phyloP scores from a whole-genome alignment of 2,888 invertebrate species.

The Octodonta nipae region DNA sequence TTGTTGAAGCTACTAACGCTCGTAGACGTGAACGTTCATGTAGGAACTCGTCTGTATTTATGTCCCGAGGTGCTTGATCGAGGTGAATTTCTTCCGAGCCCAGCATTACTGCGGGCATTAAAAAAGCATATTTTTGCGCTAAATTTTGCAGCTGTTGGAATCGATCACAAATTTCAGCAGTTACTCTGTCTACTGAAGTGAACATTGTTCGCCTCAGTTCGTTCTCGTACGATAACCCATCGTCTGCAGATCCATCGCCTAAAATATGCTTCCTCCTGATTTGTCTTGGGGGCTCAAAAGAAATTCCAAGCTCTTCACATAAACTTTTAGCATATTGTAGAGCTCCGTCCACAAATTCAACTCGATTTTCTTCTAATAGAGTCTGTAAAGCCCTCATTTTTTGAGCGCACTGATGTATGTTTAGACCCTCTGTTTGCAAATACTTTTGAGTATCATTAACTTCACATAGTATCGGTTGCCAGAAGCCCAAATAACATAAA shows the following conservation, averaged over 20 bases:
- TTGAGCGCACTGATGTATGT: constrained; percentile 8
- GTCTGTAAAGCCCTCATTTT: constrained; percentile 6
- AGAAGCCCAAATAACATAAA: constrained; percentile 9
- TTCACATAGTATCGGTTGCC: no score
- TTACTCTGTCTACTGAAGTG: constrained; percentile 4
- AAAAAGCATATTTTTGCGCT: no score
- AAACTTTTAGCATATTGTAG: no score
- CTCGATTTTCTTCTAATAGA: constrained; percentile 4
- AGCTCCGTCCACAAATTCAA: constrained; percentile 4
- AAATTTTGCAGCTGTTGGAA: constrained; percentile 6
- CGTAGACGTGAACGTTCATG: not conserved
- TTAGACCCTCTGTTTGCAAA: no score
- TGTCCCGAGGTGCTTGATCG: not conserved
- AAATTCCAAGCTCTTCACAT: no score
- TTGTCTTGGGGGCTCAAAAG: no score
- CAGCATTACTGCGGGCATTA: no score
- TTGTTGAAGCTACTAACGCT: not conserved
- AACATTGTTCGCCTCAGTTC: constrained; percentile 5
- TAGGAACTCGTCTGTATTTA: not conserved
- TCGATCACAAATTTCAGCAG: not conserved
- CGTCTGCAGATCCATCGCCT: not conserved
- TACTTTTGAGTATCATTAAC: no score
- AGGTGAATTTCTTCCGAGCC: no score
- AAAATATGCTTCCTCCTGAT: no score
- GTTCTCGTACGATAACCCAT: constrained; percentile 4